Evolutionary conservation across 1,140 invertebrate genomes (phyloP).

Genomic region (Solenopsis fugax): DNA sequence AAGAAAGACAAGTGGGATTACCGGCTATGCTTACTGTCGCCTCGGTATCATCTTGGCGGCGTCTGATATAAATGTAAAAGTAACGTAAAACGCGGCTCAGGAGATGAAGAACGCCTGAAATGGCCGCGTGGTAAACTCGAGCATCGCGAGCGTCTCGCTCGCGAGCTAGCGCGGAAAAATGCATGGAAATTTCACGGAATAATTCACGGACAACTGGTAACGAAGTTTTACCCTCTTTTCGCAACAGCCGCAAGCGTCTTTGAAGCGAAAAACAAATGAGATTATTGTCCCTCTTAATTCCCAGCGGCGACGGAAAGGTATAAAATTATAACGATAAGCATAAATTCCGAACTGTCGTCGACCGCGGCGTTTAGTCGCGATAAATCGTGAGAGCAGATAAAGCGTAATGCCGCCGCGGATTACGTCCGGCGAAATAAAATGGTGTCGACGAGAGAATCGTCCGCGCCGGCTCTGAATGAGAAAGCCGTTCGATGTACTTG

Average conservation of each 20-base stretch:
- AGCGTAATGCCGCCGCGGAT: conserved; percentile 24
- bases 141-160: neutral
- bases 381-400: conserved; percentile 30
- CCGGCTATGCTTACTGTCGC: conserved; percentile 37
- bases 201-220: conserved; percentile 28
- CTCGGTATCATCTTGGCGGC: conserved; percentile 18
- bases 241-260: neutral
- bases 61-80: conserved; percentile 44
- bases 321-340: conserved; percentile 7
- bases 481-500: conserved; percentile 72
- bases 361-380: conserved; percentile 8
- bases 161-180: conserved; percentile 15
- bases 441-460: conserved; percentile 24
- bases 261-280: neutral
- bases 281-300: conserved; percentile 2
- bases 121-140: conserved; percentile 7
- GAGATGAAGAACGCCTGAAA: neutral
- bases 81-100: conserved; percentile 11
- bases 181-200: conserved; percentile 37
- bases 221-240: neutral
- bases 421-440: conserved; percentile 41
- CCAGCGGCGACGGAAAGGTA: neutral
- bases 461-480: conserved; percentile 68
- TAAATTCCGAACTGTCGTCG: conserved; percentile 34
- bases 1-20: conserved; percentile 47